phyloP scores from a whole-genome alignment of 2,113 vertebrate genomes.

The Tenrec ecaudatus region DNA sequence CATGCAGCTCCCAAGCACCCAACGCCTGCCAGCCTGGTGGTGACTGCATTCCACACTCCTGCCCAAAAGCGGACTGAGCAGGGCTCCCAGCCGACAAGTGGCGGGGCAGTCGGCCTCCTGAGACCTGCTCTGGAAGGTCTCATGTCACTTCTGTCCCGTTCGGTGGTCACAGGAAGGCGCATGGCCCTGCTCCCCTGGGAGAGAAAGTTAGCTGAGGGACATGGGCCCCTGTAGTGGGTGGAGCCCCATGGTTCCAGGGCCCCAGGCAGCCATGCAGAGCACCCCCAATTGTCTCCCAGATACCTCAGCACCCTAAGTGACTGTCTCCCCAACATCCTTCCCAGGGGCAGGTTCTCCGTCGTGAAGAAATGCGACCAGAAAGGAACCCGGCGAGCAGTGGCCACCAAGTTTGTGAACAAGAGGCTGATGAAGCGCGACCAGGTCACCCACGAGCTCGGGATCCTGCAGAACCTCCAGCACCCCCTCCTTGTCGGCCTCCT shows the following conservation, averaged over 20 bases:
- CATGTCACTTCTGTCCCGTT: accelerated
- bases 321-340: not conserved
- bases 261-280: accelerated
- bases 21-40: too few species aligned
- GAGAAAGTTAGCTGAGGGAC: too few species aligned
- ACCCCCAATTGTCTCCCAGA: accelerated
- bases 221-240: accelerated
- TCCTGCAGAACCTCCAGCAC: conserved; percentile 96
- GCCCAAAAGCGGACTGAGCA: accelerated
- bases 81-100: accelerated
- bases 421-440: conserved; percentile 97
- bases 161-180: not conserved
- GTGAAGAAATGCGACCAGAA: conserved; percentile 97
- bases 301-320: accelerated
- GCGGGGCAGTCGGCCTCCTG: accelerated
- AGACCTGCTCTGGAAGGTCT: accelerated
- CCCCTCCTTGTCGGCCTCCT: conserved; percentile 94
- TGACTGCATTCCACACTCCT: accelerated
- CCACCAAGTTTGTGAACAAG: conserved; percentile 98
- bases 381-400: conserved; percentile 93
- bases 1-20: not conserved
- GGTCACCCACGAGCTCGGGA: conserved; percentile 95
- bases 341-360: conserved; percentile 97
- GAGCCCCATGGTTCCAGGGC: accelerated
- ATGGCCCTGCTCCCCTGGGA: not conserved